Evolutionary conservation across 2,888 invertebrate species (phyloP).

Genomic region (Leptogaster cylindrica): DNA sequence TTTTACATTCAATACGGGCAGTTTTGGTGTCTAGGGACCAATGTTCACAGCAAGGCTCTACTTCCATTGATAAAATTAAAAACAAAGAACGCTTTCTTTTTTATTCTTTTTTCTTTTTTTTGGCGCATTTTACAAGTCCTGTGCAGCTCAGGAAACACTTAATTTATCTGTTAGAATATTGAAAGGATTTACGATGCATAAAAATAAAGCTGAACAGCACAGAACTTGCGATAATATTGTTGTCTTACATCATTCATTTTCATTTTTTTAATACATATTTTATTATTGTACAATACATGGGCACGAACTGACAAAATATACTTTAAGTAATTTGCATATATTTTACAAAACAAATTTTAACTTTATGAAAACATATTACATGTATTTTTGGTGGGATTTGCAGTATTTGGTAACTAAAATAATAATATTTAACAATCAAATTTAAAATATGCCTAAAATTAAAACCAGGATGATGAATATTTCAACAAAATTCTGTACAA

Average conservation of each 20-base stretch:
- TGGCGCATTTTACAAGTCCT: slow-evolving; percentile 12
- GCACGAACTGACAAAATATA: slow-evolving; percentile 18
- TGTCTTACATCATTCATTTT: not conserved
- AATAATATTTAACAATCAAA: not conserved
- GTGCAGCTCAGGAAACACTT: slow-evolving; percentile 43
- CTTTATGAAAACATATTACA: slow-evolving; percentile 31
- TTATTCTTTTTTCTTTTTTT: slow-evolving; percentile 3
- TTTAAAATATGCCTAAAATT: not conserved
- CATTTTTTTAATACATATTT: slow-evolving; percentile 11
- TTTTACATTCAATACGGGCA: slow-evolving; percentile 18
- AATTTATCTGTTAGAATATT: slow-evolving; percentile 12
- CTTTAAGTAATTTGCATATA: not conserved
- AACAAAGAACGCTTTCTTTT: not conserved
- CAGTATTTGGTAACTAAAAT: slow-evolving; percentile 19
- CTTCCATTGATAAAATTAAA: not conserved
- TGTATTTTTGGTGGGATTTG: slow-evolving; percentile 31
- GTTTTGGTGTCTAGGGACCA: slow-evolving; percentile 25
- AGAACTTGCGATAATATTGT: slow-evolving; percentile 5
- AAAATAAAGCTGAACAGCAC: slow-evolving; percentile 47
- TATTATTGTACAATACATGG: too few species aligned
- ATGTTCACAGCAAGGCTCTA: slow-evolving; percentile 25
- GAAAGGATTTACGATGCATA: slow-evolving; percentile 41
- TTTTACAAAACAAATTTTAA: slow-evolving; percentile 31
- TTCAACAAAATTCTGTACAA: slow-evolving; percentile 34
- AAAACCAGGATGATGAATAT: slow-evolving; percentile 22